Conservation (phyloP, 2,888 invertebrate species). For the Stenichneumon culpator region DNA sequence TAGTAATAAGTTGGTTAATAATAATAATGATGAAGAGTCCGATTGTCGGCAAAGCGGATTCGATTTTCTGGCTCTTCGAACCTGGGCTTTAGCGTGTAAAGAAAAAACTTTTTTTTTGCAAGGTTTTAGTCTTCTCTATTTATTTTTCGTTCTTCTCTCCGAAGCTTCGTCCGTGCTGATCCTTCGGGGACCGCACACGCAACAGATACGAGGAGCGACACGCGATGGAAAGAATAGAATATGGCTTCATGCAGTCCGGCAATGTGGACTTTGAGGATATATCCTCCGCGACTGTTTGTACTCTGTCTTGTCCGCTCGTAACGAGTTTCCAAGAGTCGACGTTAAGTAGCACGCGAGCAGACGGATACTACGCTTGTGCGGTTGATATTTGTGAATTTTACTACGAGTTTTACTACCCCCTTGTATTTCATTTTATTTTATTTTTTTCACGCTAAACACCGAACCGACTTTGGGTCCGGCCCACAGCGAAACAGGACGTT, state of each 20-base stretch:
- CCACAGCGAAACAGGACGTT: too few species aligned
- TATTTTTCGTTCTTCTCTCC: neutral
- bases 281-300: neutral
- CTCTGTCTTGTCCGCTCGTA: constrained; percentile 1
- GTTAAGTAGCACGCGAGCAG: constrained; percentile 27
- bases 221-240: constrained; percentile 21
- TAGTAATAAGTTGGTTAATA: too few species aligned
- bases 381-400: neutral
- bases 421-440: neutral
- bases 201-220: constrained; percentile 34
- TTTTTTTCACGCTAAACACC: too few species aligned
- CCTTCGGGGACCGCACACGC: constrained; percentile 7
- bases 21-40: too few species aligned
- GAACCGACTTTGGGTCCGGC: too few species aligned
- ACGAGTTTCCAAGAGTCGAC: constrained; percentile 18
- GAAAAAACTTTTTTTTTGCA: neutral
- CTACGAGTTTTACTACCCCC: neutral
- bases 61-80: neutral
- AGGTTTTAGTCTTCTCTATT: neutral
- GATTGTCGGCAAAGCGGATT: too few species aligned
- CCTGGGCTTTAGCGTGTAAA: neutral
- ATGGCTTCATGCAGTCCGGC: neutral
- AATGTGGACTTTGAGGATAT: neutral
- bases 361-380: neutral
- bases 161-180: neutral